phyloP scores from a whole-genome alignment of 2,797 vertebrate species.

The Poliocrania exsul region DNA sequence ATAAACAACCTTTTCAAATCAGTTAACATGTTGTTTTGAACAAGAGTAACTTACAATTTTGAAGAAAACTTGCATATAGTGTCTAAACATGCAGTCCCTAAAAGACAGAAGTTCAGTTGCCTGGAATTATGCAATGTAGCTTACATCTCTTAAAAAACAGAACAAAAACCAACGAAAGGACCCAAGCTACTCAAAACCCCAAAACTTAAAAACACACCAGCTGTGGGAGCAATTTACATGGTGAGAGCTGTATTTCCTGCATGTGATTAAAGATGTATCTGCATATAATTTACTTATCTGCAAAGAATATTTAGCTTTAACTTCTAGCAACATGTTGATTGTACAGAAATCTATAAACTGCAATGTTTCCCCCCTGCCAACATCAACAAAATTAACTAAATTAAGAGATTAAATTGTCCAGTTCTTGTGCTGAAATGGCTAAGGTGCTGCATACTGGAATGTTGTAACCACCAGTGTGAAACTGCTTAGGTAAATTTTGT shows the following conservation, averaged over 20 bases:
- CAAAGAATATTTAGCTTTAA: neutral
- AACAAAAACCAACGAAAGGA: neutral
- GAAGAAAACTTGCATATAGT: neutral
- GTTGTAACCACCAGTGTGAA: neutral
- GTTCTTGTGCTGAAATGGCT: neutral
- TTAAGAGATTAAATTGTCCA: neutral
- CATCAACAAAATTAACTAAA: neutral
- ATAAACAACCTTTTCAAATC: neutral
- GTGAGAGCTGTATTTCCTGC: neutral
- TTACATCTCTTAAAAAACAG: neutral
- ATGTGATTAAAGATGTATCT: neutral
- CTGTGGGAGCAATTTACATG: neutral
- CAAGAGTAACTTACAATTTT: neutral
- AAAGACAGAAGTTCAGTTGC: neutral
- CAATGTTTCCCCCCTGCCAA: neutral
- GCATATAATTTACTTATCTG: neutral
- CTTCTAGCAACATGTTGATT: neutral
- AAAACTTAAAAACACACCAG: accelerated
- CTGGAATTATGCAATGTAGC: neutral
- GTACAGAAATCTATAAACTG: neutral
- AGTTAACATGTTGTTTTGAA: neutral
- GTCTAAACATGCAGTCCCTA: neutral
- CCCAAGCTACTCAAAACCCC: neutral
- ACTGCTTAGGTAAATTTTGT: neutral
- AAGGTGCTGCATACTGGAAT: neutral